Conservation (phyloP, 1,140 invertebrate genomes). For the Zaprionus camerounensis region DNA sequence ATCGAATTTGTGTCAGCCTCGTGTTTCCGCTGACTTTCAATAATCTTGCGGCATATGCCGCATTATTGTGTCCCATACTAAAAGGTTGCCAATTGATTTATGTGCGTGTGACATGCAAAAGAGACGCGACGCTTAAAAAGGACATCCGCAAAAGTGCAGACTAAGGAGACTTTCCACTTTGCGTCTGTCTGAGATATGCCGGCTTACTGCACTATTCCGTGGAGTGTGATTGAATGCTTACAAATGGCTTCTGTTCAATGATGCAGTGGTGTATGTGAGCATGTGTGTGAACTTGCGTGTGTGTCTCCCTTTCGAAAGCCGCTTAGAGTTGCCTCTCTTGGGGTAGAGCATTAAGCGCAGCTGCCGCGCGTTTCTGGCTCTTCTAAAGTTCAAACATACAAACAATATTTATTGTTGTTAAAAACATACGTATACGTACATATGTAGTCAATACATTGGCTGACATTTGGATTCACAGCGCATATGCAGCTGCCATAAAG, state of each 20-base stretch:
- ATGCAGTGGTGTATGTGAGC: background rate
- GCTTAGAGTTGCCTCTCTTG: constrained; percentile 37
- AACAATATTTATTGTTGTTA: background rate
- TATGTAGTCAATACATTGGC: background rate
- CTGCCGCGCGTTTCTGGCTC: constrained; percentile 1
- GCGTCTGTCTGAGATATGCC: background rate
- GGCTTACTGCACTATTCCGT: background rate
- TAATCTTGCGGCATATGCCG: constrained; percentile 28
- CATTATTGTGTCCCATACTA: constrained; percentile 9
- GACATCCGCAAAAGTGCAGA: constrained; percentile 2
- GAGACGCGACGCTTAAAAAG: background rate
- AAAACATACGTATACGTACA: background rate
- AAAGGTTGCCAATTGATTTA: constrained; percentile 34
- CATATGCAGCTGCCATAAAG: background rate
- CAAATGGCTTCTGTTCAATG: background rate
- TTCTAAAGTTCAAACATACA: constrained; percentile 6
- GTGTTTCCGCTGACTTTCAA: constrained; percentile 21
- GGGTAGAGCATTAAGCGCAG: constrained; percentile 18
- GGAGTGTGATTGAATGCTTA: constrained; percentile 1
- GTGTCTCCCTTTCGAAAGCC: constrained; percentile 42
- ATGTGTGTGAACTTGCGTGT: background rate
- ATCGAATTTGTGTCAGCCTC: background rate
- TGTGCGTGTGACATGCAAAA: constrained; percentile 33
- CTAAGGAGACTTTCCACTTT: background rate
- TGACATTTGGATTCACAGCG: background rate